Conservation (phyloP, 2,113 vertebrate species). For the Maccullochella peelii region DNA sequence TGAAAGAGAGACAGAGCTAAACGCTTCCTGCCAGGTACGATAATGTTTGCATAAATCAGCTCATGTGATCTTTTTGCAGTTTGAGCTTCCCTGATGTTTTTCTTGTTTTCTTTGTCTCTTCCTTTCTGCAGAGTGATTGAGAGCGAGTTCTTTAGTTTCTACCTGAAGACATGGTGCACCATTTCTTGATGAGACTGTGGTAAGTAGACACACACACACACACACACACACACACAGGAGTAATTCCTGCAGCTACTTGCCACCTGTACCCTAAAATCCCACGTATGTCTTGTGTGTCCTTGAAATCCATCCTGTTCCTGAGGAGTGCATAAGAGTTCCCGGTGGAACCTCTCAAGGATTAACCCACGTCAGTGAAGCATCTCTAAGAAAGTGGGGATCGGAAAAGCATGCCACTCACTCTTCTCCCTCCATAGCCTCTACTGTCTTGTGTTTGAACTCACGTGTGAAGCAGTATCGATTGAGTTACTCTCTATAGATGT, state of each 20-base stretch:
- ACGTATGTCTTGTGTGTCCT: constrained; percentile 59
- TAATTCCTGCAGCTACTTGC: constrained; percentile 47
- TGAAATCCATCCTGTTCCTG: constrained; percentile 66
- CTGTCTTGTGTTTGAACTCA: constrained; percentile 40
- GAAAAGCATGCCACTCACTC: constrained; percentile 47
- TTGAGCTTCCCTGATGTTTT: constrained; percentile 44
- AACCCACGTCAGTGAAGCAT: constrained; percentile 60
- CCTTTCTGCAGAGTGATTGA: constrained; percentile 48
- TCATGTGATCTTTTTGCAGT: constrained; percentile 21
- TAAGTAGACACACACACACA: constrained; percentile 56
- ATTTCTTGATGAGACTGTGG: constrained; percentile 81
- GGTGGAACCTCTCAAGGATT: constrained; percentile 69
- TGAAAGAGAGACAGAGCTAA: constrained; percentile 16
- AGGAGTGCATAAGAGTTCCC: constrained; percentile 55
- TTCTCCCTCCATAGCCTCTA: constrained; percentile 3
- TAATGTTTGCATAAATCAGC: not conserved
- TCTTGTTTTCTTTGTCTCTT: constrained; percentile 37
- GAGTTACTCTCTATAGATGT: constrained; percentile 17
- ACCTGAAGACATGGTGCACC: constrained; percentile 74
- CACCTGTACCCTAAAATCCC: constrained; percentile 60
- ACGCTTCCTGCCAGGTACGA: constrained; percentile 1
- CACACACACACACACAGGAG: not conserved
- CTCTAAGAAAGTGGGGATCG: constrained; percentile 64
- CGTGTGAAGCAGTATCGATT: constrained; percentile 38
- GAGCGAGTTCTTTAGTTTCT: constrained; percentile 57